Percentiles rank a stretch among this genome's conserved stretches.
Conservation (phyloP, 1,140 invertebrate genomes). For the Pemphigus obesinymphae region DNA sequence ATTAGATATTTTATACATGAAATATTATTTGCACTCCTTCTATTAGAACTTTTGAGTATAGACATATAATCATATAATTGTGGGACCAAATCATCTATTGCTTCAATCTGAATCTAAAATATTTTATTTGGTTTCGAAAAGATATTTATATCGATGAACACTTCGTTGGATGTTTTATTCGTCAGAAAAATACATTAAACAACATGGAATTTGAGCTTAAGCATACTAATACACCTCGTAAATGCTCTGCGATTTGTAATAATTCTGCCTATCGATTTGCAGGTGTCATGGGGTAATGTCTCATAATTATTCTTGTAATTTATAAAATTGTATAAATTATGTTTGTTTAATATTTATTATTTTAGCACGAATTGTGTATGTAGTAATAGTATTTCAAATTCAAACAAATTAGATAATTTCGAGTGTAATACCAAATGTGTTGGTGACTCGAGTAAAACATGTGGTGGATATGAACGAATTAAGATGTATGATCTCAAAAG, state of each 20-base stretch:
- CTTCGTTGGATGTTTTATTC: conserved; percentile 43
- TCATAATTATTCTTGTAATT: background rate
- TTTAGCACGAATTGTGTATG: conserved; percentile 86
- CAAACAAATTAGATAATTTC: conserved; percentile 54
- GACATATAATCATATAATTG: too few species aligned
- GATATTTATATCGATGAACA: background rate
- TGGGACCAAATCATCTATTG: too few species aligned
- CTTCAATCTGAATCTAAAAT: too few species aligned
- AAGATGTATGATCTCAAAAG: conserved; percentile 10
- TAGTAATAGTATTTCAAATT: conserved; percentile 56
- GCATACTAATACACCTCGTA: conserved; percentile 43
- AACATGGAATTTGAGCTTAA: conserved; percentile 39
- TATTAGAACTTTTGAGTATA: too few species aligned
- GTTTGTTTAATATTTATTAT: conserved; percentile 34
- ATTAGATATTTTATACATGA: too few species aligned
- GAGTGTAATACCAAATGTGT: conserved; percentile 79
- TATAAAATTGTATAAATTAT: background rate
- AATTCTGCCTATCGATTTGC: conserved; percentile 33
- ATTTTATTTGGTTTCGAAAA: background rate
- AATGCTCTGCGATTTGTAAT: conserved; percentile 44
- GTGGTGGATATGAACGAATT: conserved; percentile 81
- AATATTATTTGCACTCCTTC: too few species aligned
- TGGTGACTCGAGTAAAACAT: conserved; percentile 63
- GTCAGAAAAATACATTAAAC: conserved; percentile 21
- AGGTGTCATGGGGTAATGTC: background rate